Base-by-base conservation (phyloP, 1,140 invertebrate species). In the Uloborus diversus region DNA sequence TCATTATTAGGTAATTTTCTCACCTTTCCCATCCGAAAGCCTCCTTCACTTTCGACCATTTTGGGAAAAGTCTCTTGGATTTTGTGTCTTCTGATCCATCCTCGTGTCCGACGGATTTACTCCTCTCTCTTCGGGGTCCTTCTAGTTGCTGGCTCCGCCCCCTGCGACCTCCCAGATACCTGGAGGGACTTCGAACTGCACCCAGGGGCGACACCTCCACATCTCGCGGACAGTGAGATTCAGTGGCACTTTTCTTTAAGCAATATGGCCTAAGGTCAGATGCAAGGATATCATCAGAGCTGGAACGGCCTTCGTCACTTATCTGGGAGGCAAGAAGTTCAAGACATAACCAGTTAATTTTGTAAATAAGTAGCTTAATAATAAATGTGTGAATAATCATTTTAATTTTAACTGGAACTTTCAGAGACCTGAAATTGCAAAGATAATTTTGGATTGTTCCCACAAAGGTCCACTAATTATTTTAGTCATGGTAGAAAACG, bases 31-130 rank as follows among this genome's bases (percentile, higher is more conserved):
- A 81, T 9, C 71, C 71, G 27, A 81, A 78, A 9, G 80, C 80
- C 33, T 81, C 80, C 65, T 81, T 81, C 5, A 81, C 71, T 28
- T 66, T 69, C 14, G 71, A 81, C 80, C 80, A 81, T 37, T 78
- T 81, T 0, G 80, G 80, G 33, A 81, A 78, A 30, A 69, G 28
- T 66, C 69, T 69, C 30, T 75, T 78, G 4, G 68, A 71, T 57
- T 76, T 78, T 1, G 53, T 42, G 20, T 76, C 71, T 25, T 64
- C 51, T 9, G 27, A 23, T 2, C 66, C 28, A 17, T 78, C 73
- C 32, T 81, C 80, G 42, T 81, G 73, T 7, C 80, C 80, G 2
- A 81, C 80, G 3, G 71, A 78, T 35, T 81, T 81, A 30, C 80
- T 81, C 4, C 80, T 33, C 30, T 75, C 71, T 42, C 80, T 62